Conservation (phyloP, 2,113 vertebrate species). For the Calyptomena viridis region DNA sequence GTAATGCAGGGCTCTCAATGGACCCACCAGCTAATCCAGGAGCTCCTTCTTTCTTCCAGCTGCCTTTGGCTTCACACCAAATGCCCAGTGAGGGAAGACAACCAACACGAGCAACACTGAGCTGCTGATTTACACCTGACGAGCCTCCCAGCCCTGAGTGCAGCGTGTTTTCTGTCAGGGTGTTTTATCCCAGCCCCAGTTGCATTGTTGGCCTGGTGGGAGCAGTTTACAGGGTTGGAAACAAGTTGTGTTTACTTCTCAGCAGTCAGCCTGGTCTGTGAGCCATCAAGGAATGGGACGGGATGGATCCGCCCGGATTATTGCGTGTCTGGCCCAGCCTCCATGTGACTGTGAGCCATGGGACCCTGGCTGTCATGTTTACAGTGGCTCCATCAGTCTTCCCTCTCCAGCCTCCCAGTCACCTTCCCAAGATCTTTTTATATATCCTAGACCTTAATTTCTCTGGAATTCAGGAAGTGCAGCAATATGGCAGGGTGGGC, state of each 20-base stretch:
- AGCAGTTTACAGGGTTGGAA: background rate
- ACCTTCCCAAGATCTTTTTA: slow-evolving; percentile 59
- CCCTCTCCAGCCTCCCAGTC: background rate
- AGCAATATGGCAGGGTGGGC: slow-evolving; percentile 23
- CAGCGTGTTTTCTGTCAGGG: background rate
- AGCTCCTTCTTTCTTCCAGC: background rate
- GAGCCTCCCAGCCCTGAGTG: background rate
- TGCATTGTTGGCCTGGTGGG: background rate
- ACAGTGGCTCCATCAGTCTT: background rate
- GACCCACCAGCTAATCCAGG: background rate
- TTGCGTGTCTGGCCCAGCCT: background rate
- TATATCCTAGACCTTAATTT: slow-evolving; percentile 36
- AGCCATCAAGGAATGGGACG: background rate
- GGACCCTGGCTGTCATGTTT: background rate
- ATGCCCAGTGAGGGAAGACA: background rate
- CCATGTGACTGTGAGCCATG: background rate
- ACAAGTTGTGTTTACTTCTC: slow-evolving; percentile 3
- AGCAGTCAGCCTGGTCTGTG: background rate
- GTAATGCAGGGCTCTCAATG: background rate
- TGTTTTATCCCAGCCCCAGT: background rate
- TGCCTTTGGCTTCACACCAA: background rate
- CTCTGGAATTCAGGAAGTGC: slow-evolving; percentile 64
- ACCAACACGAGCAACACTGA: background rate
- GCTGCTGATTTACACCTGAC: background rate
- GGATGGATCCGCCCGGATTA: background rate